phyloP scores from a whole-genome alignment of 2,113 vertebrate species.

The Origma solitaria region DNA sequence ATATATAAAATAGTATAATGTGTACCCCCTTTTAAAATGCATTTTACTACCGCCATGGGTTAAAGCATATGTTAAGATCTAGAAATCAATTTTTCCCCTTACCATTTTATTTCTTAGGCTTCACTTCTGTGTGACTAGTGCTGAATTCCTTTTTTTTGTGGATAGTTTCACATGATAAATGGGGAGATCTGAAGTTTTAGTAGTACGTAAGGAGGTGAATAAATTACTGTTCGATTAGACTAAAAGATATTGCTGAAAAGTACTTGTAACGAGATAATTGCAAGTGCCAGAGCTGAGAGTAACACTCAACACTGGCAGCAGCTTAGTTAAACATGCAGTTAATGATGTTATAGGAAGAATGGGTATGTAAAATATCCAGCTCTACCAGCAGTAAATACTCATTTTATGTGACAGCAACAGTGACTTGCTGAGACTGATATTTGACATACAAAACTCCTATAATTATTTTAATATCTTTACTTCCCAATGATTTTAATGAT shows the following conservation, averaged over 20 bases:
- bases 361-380: constrained; percentile 50
- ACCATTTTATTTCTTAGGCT: neutral
- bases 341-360: constrained; percentile 61
- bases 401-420: constrained; percentile 71
- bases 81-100: neutral
- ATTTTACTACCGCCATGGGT: neutral
- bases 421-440: constrained; percentile 66
- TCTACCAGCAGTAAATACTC: constrained; percentile 57
- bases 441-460: constrained; percentile 54
- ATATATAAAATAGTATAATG: neutral
- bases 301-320: constrained; percentile 52
- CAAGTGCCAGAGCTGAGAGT: constrained; percentile 53
- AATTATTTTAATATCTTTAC: constrained; percentile 69
- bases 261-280: constrained; percentile 55
- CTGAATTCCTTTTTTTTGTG: neutral
- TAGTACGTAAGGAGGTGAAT: constrained; percentile 27
- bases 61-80: neutral
- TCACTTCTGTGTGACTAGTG: neutral
- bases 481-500: constrained; percentile 62
- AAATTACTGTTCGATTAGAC: constrained; percentile 57
- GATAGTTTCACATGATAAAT: neutral
- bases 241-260: constrained; percentile 60
- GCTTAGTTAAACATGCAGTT: constrained; percentile 69
- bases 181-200: constrained; percentile 31
- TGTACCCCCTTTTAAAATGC: neutral